These are phyloP conservation scores for Lutjanus argentimaculatus DNA, from an alignment of 2,797 vertebrate genomes.

Conservation along the genomic window DNA sequence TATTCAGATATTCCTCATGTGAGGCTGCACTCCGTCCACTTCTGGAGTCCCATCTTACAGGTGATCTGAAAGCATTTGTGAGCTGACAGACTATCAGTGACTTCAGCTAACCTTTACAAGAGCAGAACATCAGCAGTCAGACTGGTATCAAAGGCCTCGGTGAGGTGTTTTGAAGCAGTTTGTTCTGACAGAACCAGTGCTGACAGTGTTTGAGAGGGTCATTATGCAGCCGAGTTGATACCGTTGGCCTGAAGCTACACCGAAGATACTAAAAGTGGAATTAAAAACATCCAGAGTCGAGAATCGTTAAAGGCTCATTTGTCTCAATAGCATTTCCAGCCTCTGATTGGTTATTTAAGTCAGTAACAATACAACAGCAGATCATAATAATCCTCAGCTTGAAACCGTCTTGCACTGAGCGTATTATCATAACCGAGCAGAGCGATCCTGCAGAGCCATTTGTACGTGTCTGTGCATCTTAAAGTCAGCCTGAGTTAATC, in stretches of 20 bases:
- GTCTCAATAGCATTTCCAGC: neutral
- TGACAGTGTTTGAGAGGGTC: neutral
- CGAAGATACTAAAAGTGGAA: neutral
- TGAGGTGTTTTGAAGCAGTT: conserved; percentile 7
- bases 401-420: neutral
- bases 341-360: neutral
- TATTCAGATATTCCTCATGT: neutral
- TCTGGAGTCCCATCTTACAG: neutral
- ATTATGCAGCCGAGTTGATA: neutral
- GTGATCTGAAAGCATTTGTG: neutral
- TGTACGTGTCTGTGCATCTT: conserved; percentile 20
- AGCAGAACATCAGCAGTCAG: conserved; percentile 21
- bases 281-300: conserved; percentile 9
- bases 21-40: neutral
- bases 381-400: neutral
- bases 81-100: neutral
- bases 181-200: neutral
- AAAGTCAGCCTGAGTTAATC: conserved; percentile 32
- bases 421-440: conserved; percentile 26
- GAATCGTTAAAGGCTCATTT: neutral
- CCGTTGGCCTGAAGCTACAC: neutral
- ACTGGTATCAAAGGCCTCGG: neutral
- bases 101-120: conserved; percentile 9
- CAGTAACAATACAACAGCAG: neutral
- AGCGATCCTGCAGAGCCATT: neutral